Conservation (phyloP, 2,113 vertebrate species). For the Pachyramphus minor region DNA sequence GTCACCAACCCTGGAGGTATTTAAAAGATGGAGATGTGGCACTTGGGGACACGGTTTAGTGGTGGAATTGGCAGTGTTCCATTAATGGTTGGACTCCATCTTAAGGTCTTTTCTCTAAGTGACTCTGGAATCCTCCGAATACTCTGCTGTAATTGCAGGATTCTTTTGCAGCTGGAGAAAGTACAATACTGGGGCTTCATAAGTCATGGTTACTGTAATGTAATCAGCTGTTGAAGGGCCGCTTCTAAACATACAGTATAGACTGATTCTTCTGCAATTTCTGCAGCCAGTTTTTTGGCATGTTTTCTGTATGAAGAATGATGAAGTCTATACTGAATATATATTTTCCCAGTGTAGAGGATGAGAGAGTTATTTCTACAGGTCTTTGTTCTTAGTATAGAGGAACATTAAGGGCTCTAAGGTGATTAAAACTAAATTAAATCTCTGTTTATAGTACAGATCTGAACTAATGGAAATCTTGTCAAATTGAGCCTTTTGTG, state of each 20-base stretch:
- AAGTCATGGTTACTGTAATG: background rate
- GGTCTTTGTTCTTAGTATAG: background rate
- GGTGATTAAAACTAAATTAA: background rate
- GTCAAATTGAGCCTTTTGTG: background rate
- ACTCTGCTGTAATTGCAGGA: background rate
- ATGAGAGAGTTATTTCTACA: background rate
- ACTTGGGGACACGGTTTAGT: background rate
- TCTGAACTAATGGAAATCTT: background rate
- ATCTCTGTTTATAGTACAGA: background rate
- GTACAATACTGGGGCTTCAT: background rate
- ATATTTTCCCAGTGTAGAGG: background rate
- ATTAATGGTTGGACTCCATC: background rate
- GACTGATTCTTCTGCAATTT: background rate
- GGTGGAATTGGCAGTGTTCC: background rate
- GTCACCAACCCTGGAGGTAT: background rate
- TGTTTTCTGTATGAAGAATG: background rate
- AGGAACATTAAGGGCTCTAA: background rate
- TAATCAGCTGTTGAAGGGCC: background rate
- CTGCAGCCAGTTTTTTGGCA: background rate
- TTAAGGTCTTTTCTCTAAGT: background rate
- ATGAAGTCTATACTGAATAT: background rate
- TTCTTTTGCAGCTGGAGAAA: background rate
- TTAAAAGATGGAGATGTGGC: background rate
- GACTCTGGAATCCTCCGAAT: background rate
- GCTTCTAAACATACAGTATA: background rate